Base-by-base conservation (phyloP, 1,140 invertebrate species). In the Spodoptera frugiperda region DNA sequence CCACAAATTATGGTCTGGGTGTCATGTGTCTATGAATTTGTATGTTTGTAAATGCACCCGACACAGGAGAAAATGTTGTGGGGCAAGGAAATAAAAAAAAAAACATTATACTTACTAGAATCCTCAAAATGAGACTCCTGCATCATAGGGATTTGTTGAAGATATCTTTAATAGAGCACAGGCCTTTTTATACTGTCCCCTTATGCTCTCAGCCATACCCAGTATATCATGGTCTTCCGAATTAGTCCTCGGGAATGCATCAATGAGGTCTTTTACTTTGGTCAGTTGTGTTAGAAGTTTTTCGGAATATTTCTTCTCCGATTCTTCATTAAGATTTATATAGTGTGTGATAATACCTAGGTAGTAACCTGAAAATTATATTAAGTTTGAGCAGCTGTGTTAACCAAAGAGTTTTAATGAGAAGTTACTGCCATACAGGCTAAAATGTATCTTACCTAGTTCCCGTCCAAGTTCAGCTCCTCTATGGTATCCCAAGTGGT, bases 211-310 rank as follows among this genome's bases (percentile, higher is more conserved):
- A 15, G 96, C 86, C 33, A 91, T 85, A n/a, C 91, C 93, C 68
- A 96, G 83, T 79, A 97, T 95, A 87, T 97, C 96, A 33, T 95
- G 87, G 1, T 95, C 91, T 55, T 95, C 95, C 33, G 95, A 94
- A 86, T 97, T 97, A n/a, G 87, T 90, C 25, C 80, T 86, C 0
- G 97, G 96, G 92, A 97, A 97, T 19, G 88, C 76, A n/a, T 95
- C 88, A 77, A 97, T 95, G 17, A 95, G 86, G 15, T 95, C 83
- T 51, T 95, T 93, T 0, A 97, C 85, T 82, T 95, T 95, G 19
- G 93, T 81, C 39, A 96, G 90, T 46, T 93, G 89, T 51, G 94
- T 94, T 1, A 94, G n/a, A 25, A 95, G 84, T 94, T 96, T 96
- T 15, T 95, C 93, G 68, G 90, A 81, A 65, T 88, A 83, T 49